These are phyloP conservation scores for Oreocharis arfaki DNA, from an alignment of 2,113 vertebrate species.

Conservation along the genomic window DNA sequence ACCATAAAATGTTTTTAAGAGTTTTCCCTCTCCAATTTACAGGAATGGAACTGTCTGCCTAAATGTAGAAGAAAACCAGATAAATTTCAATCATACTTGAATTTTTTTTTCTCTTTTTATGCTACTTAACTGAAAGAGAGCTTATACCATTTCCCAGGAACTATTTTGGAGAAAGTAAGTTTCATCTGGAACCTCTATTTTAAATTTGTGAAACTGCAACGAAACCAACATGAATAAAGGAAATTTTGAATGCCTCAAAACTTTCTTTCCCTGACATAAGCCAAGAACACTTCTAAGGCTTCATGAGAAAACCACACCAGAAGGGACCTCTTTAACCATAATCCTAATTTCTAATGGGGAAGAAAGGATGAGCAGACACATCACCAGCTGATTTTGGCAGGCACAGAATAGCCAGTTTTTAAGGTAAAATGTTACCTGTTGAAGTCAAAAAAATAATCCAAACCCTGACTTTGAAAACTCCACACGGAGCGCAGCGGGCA, in stretches of 20 bases:
- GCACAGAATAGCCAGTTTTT: background rate
- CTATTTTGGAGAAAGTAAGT: background rate
- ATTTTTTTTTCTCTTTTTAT: background rate
- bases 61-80: background rate
- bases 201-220: background rate
- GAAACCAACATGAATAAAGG: background rate
- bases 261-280: background rate
- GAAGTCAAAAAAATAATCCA: background rate
- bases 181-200: background rate
- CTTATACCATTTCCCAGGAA: background rate
- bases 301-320: background rate
- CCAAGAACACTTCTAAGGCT: background rate
- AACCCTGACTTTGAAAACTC: background rate
- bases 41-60: background rate
- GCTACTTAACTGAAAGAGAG: background rate
- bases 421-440: background rate
- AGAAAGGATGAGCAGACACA: background rate
- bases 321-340: background rate
- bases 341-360: background rate
- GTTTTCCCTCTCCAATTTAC: background rate
- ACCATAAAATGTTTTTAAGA: background rate
- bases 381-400: background rate
- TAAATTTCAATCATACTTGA: background rate
- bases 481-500: background rate
- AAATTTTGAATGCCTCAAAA: background rate